These are phyloP conservation scores for Galeruca laticollis DNA, from an alignment of 2,888 invertebrate genomes.

Conservation along the genomic window DNA sequence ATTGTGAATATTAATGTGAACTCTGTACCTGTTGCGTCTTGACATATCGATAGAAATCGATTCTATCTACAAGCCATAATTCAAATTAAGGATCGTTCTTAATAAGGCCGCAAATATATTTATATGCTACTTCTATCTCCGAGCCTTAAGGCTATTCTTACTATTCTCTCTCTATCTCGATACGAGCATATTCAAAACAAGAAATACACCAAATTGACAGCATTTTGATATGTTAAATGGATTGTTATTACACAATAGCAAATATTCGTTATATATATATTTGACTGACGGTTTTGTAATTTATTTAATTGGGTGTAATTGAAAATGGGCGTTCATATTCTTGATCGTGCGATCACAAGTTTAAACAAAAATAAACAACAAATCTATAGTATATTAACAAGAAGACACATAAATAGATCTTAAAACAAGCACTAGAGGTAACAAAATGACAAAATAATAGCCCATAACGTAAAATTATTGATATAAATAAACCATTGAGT, in stretches of 20 bases:
- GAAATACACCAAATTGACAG: conserved; percentile 17
- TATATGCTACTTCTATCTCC: not conserved
- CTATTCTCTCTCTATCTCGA: not conserved
- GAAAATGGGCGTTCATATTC: not conserved
- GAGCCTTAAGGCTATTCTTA: conserved; percentile 7
- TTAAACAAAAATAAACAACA: too few relatives aligned
- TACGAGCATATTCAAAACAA: not conserved
- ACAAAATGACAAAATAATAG: too few relatives aligned
- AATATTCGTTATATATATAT: not conserved
- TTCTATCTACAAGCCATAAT: conserved; percentile 37
- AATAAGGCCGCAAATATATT: conserved; percentile 27
- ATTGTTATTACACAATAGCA: conserved; percentile 8
- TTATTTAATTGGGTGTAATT: conserved; percentile 4
- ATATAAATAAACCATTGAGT: too few relatives aligned
- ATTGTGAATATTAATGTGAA: conserved; percentile 18
- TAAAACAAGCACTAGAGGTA: too few relatives aligned
- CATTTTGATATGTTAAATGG: conserved; percentile 15
- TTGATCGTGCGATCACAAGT: too few relatives aligned
- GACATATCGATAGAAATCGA: conserved; percentile 30
- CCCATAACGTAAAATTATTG: too few relatives aligned
- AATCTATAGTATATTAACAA: too few relatives aligned
- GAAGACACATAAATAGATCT: too few relatives aligned
- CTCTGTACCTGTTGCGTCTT: conserved; percentile 27
- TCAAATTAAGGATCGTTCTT: conserved; percentile 39
- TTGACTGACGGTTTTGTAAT: conserved; percentile 6